Percentiles rank a stretch among this genome's conserved stretches.
Evolutionary conservation across 2,113 vertebrate genomes (phyloP).

Genomic region (Galemys pyrenaicus): DNA sequence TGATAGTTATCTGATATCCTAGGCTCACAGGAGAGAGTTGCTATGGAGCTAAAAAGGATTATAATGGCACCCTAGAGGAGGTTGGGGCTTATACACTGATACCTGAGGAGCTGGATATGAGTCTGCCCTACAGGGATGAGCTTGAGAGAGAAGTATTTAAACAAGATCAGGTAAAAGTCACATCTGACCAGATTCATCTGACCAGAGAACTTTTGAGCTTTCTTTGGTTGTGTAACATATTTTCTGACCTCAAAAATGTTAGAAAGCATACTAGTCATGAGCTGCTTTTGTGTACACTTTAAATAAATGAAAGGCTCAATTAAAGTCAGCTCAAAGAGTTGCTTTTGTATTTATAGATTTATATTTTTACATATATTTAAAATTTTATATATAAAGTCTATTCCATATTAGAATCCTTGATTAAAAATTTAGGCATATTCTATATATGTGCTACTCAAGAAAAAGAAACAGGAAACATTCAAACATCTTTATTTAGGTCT

Average conservation of each 20-base stretch:
- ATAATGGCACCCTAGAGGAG: conserved; percentile 58
- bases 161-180: conserved; percentile 32
- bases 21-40: conserved; percentile 69
- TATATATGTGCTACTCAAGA: no score
- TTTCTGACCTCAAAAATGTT: background rate
- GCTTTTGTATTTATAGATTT: background rate
- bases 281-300: background rate
- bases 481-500: background rate
- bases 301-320: background rate
- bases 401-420: background rate
- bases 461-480: no score
- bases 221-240: background rate
- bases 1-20: conserved; percentile 74
- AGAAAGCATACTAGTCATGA: background rate
- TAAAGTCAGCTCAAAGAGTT: background rate
- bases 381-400: background rate
- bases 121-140: conserved; percentile 18
- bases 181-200: background rate
- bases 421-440: background rate
- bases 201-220: background rate
- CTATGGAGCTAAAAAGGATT: conserved; percentile 74
- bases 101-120: background rate
- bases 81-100: conserved; percentile 36
- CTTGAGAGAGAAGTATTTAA: conserved; percentile 41
- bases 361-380: no score